Conservation (phyloP, 1,140 invertebrate genomes). For the Caenorhabditis inopinata region DNA sequence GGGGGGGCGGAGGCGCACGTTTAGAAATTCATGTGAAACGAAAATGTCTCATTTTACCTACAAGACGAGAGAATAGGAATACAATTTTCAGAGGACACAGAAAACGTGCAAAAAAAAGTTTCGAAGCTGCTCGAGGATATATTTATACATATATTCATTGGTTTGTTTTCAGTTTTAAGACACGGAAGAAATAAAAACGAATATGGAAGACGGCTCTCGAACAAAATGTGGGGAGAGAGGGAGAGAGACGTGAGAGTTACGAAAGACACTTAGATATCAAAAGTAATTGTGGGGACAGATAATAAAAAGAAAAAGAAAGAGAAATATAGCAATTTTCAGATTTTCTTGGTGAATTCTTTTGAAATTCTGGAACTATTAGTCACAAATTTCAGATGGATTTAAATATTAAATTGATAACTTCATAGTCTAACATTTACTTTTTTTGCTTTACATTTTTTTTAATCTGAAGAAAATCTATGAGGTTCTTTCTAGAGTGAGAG, state of each 20-base stretch:
- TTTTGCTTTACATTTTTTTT: no score
- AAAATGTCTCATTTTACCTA: conserved; percentile 16
- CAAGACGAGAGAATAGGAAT: neutral
- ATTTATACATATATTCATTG: neutral
- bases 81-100: no score
- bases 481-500: no score
- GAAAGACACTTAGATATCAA: conserved; percentile 21
- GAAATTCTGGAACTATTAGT: no score
- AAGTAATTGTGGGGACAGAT: neutral
- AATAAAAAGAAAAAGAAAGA: neutral
- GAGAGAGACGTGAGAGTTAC: neutral
- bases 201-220: neutral
- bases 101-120: neutral
- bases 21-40: conserved; percentile 21
- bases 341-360: no score
- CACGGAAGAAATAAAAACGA: neutral
- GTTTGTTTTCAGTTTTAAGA: neutral
- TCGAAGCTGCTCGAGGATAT: neutral
- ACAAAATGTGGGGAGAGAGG: neutral
- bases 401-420: no score
- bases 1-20: neutral
- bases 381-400: no score
- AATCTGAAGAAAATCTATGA: no score
- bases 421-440: no score
- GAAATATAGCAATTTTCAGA: neutral